Evolutionary conservation across 2,113 vertebrate species (phyloP), one percentile per base, ranked within the genome.

Genomic region (Oncorhynchus tshawytscha): DNA sequence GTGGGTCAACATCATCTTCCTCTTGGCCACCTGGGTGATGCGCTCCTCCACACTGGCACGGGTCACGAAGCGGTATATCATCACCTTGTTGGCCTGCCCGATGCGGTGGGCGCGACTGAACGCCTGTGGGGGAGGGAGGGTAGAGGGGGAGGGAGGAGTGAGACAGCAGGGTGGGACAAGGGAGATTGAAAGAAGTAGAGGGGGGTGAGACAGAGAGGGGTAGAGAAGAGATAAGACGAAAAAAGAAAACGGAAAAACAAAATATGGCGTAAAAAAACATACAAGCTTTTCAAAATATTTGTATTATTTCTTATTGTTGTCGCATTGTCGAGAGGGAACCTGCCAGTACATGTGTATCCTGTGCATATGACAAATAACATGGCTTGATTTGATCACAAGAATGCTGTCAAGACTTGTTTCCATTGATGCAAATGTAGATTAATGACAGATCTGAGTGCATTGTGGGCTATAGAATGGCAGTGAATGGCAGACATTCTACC

Each of bases 1-100:
- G 79, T 99, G 97, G 1, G 97, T 99, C 69, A 99, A 86, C 97
- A 99, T 99, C 97, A 99, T 98, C 90, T 98, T 99, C 72, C 96
- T 93, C 90, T 99, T 98, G 85, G 97, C 97, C 88, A 99, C 97
- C 88, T 99, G 96, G 0, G 97, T 99, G 87, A 99, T 98, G 3
- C 97, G 89, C 81, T 98, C 97, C 89, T 99, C 97, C 81, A 99
- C 97, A 0, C 96, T 98, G 0, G 95, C 97, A 0, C 97, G 94
- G 0, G 97, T 99, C 80, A 99, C 97, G 1, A 99, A 99, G 1
- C 97, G 96, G 88, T 98, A 99, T 73, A 99, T 99, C 97, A 99
- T 99, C 88, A 99, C 97, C 86, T 99, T 98, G 89, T 98, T 99
- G 88, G 96, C 96, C 90, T 98, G 97, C 45, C 97, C 97, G 9